Percentiles rank a stretch among this genome's conserved stretches.
Conservation (phyloP, 2,797 vertebrate species). For the Poeciliopsis presidionis region DNA sequence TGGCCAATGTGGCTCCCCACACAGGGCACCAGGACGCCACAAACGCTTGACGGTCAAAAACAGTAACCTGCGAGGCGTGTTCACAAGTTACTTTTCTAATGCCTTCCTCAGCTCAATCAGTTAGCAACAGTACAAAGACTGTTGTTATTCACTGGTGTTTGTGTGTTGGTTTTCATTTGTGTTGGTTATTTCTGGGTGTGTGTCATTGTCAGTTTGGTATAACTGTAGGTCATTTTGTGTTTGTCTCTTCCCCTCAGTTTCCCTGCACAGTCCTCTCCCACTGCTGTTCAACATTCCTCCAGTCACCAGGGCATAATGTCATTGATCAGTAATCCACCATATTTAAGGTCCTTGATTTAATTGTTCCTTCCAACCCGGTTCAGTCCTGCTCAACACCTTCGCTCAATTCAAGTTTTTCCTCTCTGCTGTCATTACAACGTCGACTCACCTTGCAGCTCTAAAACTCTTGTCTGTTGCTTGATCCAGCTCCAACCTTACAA, state of each 20-base stretch:
- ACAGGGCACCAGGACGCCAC: background rate
- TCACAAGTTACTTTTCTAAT: background rate
- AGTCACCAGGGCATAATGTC: background rate
- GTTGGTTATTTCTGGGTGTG: background rate
- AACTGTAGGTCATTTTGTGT: background rate
- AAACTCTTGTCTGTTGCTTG: background rate
- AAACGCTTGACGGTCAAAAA: background rate
- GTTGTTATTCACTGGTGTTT: background rate
- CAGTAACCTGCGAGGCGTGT: background rate
- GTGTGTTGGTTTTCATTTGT: background rate
- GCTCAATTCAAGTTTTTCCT: background rate
- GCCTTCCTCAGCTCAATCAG: too few relatives aligned
- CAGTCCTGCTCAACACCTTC: background rate
- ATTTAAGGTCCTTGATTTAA: background rate
- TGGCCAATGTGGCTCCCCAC: background rate
- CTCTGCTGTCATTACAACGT: background rate
- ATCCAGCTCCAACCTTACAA: background rate
- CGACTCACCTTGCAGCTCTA: background rate
- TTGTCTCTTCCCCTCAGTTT: background rate
- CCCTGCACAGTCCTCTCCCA: background rate
- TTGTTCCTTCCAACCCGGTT: background rate
- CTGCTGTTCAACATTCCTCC: background rate
- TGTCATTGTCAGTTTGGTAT: background rate
- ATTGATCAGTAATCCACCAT: background rate
- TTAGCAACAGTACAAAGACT: too few relatives aligned